Conservation (phyloP, 92 coral and sea anemone genomes). For the Actinernus sp. region DNA sequence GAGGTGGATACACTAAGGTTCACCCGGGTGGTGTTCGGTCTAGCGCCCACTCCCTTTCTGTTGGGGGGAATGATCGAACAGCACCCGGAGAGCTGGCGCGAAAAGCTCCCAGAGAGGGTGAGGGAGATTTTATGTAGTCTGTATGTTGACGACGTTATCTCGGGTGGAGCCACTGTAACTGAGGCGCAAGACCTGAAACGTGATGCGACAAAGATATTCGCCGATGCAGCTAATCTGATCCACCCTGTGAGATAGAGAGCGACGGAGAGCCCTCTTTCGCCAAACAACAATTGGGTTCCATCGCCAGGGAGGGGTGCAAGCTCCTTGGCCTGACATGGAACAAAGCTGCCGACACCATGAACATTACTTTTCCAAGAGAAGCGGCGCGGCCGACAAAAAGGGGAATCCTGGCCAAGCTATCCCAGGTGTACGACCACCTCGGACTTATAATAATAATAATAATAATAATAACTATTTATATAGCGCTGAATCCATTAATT, state of each 20-base stretch:
- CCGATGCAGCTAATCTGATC: background rate
- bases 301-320: slow-evolving; percentile 19
- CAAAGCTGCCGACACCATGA: slow-evolving; percentile 21
- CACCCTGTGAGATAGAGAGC: background rate
- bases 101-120: slow-evolving; percentile 18
- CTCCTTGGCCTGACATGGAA: slow-evolving; percentile 44
- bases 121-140: slow-evolving; percentile 9
- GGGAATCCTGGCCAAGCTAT: slow-evolving; percentile 26
- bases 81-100: slow-evolving; percentile 31
- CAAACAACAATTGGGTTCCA: slow-evolving; percentile 11
- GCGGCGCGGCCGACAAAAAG: slow-evolving; percentile 18
- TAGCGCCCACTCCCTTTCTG: slow-evolving; percentile 29
- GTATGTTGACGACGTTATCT: slow-evolving; percentile 27
- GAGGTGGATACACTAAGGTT: slow-evolving; percentile 37
- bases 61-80: too few species aligned
- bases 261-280: slow-evolving; percentile 17
- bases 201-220: too few species aligned
- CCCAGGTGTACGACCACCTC: slow-evolving; percentile 25
- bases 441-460: too few species aligned
- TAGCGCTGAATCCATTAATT: too few species aligned
- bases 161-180: slow-evolving; percentile 22
- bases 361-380: slow-evolving; percentile 10
- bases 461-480: too few species aligned
- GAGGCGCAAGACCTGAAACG: too few species aligned
- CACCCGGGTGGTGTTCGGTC: slow-evolving; percentile 35